Evolutionary conservation across 2,888 invertebrate species (phyloP), one percentile per base, ranked within the genome.

Genomic region (Theodoxus fluviatilis): DNA sequence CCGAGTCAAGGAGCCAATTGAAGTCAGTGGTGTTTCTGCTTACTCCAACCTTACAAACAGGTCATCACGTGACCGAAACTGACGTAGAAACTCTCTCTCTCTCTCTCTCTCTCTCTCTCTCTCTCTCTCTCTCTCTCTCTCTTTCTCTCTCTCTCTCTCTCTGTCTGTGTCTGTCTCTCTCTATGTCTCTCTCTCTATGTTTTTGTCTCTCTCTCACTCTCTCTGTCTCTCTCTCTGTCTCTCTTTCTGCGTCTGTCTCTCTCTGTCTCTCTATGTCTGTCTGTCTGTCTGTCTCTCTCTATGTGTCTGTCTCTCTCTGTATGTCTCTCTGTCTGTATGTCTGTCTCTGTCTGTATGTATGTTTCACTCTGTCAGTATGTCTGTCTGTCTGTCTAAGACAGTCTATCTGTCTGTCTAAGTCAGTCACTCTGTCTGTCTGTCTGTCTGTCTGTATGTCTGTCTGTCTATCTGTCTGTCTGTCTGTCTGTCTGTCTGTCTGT

Each of bases 361-460:
- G 37, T 52, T 2, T 38, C 65, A 1, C 0, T 66, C 66, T 38
- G 0, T 47, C 40, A 1, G 7, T 57, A 22, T 52, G 0, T 33
- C 2, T 65, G n/a, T 0, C n/a, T n/a, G n/a, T n/a, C n/a, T 43
- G 22, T 57, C 25, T 35, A 38, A 38, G n/a, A 15, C 55, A 38
- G 18, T 55, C 57, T 65, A 15, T 65, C 55, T 55, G 37, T 64
- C 25, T 65, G n/a, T 69, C 52, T 69, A n/a, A n/a, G 0, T 35
- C 52, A 52, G 22, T 63, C 68, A 61, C 35, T 59, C 68, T 68
- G 25, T 61, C 68, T 59, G 25, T 68, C 38, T 38, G 25, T 59
- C 43, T 38, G 25, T 43, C 59, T 38, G 38, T 40, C 61, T 61
- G 57, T 59, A 37, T 59, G 57, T 68, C 68, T 59, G 28, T 68